A percentile compares a stretch with the other conserved stretches of the same genome.
phyloP scores from a whole-genome alignment of 92 coral and sea anemone species.

The Scolanthus callimorphus region DNA sequence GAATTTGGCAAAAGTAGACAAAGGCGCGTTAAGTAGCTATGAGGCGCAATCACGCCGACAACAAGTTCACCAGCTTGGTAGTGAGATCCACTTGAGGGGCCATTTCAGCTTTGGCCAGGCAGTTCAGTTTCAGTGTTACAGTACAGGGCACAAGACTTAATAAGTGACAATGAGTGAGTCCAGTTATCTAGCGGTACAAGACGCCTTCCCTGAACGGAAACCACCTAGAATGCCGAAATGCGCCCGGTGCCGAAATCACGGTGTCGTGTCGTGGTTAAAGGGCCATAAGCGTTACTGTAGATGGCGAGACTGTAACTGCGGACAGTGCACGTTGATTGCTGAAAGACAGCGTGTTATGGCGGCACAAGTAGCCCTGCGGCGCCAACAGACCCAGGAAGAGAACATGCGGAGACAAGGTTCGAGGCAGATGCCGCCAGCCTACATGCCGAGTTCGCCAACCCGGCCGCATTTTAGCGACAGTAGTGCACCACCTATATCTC shows the following conservation, averaged over 20 bases:
- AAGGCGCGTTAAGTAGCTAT: no score
- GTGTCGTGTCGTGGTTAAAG: constrained; percentile 77
- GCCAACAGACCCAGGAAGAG: constrained; percentile 97
- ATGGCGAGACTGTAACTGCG: constrained; percentile 85
- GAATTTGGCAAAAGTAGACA: constrained; percentile 31
- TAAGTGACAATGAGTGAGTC: constrained; percentile 51
- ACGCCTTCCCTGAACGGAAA: constrained; percentile 60
- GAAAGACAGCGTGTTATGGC: constrained; percentile 92
- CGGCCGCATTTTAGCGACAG: no score
- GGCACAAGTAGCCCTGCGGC: constrained; percentile 81
- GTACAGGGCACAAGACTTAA: not conserved
- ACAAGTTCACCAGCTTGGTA: no score
- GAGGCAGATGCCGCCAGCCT: constrained; percentile 19
- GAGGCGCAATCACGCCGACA: no score
- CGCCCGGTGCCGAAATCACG: constrained; percentile 84
- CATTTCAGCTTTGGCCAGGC: constrained; percentile 11
- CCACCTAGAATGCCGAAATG: constrained; percentile 86
- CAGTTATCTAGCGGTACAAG: constrained; percentile 51
- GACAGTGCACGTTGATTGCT: constrained; percentile 79
- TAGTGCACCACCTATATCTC: no score
- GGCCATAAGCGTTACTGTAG: constrained; percentile 84
- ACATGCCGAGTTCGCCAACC: constrained; percentile 36
- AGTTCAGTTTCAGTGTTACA: constrained; percentile 17
- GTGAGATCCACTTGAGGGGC: constrained; percentile 25
- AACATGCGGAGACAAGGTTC: constrained; percentile 57